Conservation (phyloP, 2,888 invertebrate species). For the Hirtodrosophila cameraria region DNA sequence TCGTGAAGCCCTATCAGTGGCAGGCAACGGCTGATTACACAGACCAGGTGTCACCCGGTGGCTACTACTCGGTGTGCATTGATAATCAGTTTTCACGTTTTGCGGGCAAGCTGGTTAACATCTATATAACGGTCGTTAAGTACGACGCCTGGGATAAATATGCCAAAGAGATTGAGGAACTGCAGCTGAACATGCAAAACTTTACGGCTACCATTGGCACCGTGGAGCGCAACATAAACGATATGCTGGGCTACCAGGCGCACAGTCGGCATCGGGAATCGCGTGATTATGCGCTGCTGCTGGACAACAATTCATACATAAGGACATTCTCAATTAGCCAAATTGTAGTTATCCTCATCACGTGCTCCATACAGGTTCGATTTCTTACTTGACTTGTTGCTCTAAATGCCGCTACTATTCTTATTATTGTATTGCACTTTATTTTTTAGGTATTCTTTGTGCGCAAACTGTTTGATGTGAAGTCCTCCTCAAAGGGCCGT, state of each 20-base stretch:
- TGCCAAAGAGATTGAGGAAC: slow-evolving; percentile 93
- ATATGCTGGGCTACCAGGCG: slow-evolving; percentile 93
- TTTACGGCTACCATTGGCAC: slow-evolving; percentile 91
- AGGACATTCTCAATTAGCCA: slow-evolving; percentile 94
- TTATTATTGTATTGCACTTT: neutral
- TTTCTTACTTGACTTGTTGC: neutral
- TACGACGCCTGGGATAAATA: slow-evolving; percentile 97
- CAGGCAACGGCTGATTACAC: slow-evolving; percentile 95
- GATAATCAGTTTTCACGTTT: slow-evolving; percentile 97
- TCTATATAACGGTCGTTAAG: slow-evolving; percentile 95
- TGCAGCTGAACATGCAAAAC: slow-evolving; percentile 94
- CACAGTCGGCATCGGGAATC: slow-evolving; percentile 92
- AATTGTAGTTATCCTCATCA: slow-evolving; percentile 91
- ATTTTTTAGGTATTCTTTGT: slow-evolving; percentile 93
- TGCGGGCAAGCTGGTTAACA: slow-evolving; percentile 94
- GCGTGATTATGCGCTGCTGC: slow-evolving; percentile 91
- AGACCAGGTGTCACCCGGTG: slow-evolving; percentile 91
- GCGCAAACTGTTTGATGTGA: slow-evolving; percentile 93
- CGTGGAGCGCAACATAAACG: slow-evolving; percentile 93
- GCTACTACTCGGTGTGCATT: slow-evolving; percentile 95
- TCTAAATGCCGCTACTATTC: neutral
- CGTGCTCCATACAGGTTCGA: slow-evolving; percentile 89
- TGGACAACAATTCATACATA: slow-evolving; percentile 94
- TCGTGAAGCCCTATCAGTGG: slow-evolving; percentile 96
- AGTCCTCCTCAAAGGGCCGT: slow-evolving; percentile 86